Base-by-base conservation (phyloP, 2,888 invertebrate species). In the Paralinhomoeus sp. region DNA sequence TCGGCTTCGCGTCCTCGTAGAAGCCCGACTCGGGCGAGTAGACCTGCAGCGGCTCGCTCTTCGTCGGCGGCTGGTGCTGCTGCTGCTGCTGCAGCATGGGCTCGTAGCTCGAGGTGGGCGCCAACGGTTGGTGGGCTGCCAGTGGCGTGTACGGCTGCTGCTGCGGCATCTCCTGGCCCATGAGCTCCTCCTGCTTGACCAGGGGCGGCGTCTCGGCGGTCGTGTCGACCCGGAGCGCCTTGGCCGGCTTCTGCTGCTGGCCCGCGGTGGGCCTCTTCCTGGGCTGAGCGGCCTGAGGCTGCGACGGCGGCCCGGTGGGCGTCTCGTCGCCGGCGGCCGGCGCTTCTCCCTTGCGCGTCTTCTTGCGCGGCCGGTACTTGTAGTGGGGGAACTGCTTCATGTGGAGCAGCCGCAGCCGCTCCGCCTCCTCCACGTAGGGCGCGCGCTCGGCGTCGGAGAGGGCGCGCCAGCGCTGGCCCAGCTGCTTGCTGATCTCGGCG, bases 341-440 rank as follows among this genome's bases (percentile, higher is more conserved):
- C n/a, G n/a, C n/a, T 17, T 35, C n/a, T 9, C n/a, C 7, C 52
- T 60, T 59, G 52, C 60, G 61, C 38, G 54, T 53, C 57, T 60
- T 60, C 54, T 60, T 60, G 21, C 61, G 49, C 38, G 61, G 61
- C 46, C 56, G 55, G 52, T 62, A 60, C 48, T 62, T 60, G 53
- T 93, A 93, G 65, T 87, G 82, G 13, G 91, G 91, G 64, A 89
- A 91, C 65, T 93, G 85, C 65, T 50, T 51, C 74, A 81, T 77
- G 65, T 91, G 91, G 49, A 91, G 72, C 59, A 80, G 75, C 50
- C 89, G 72, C 44, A 93, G 72, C 50, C 81, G 72, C 64, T 91
- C 89, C 1, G 56, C 57, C 43, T 56, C 54, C 1, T 50, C 49
- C 7, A 56, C 51, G 46, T 53, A 59, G 12, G 59, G 59, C 36